A percentile compares a stretch with the other conserved stretches of the same genome.
Evolutionary conservation across 92 coral and sea anemone genomes (phyloP).

Genomic region (Palythoa caribaeorum): DNA sequence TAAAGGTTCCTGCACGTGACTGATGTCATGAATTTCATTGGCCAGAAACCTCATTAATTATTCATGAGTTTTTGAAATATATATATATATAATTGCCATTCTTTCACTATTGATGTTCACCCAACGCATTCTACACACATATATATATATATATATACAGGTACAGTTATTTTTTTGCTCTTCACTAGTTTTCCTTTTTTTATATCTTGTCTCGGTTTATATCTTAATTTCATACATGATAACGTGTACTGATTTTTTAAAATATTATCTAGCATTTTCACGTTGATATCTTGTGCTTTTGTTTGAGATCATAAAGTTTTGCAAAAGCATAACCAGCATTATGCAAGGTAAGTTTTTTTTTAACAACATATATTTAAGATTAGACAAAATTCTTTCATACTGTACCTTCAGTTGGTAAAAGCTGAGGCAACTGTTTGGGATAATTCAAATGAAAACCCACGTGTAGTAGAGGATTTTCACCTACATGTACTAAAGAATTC

Average conservation of each 20-base stretch:
- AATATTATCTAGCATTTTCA: constrained; percentile 42
- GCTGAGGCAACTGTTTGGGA: not conserved
- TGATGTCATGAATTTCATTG: too few species aligned
- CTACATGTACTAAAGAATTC: constrained; percentile 32
- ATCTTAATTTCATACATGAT: constrained; percentile 43
- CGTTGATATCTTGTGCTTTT: constrained; percentile 38
- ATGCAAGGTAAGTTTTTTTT: constrained; percentile 39
- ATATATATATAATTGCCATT: constrained; percentile 28
- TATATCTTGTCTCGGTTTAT: constrained; percentile 39
- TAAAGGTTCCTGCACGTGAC: not conserved
- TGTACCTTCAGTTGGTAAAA: constrained; percentile 44
- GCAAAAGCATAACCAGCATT: constrained; percentile 37
- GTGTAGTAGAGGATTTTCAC: constrained; percentile 35
- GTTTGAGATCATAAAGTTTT: constrained; percentile 43
- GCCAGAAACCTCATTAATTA: too few species aligned
- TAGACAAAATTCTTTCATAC: constrained; percentile 17
- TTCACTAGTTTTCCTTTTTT: constrained; percentile 39
- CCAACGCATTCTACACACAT: constrained; percentile 38
- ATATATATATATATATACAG: constrained; percentile 35
- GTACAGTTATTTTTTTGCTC: constrained; percentile 42
- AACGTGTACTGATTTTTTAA: constrained; percentile 35
- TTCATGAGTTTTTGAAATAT: too few species aligned
- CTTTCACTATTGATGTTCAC: constrained; percentile 42
- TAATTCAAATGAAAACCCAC: constrained; percentile 35
- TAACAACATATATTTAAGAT: constrained; percentile 35